A percentile compares a stretch with the other conserved stretches of the same genome.
These are phyloP conservation scores for Tridacna crocea DNA, from an alignment of 2,888 invertebrate genomes.

Conservation along the genomic window DNA sequence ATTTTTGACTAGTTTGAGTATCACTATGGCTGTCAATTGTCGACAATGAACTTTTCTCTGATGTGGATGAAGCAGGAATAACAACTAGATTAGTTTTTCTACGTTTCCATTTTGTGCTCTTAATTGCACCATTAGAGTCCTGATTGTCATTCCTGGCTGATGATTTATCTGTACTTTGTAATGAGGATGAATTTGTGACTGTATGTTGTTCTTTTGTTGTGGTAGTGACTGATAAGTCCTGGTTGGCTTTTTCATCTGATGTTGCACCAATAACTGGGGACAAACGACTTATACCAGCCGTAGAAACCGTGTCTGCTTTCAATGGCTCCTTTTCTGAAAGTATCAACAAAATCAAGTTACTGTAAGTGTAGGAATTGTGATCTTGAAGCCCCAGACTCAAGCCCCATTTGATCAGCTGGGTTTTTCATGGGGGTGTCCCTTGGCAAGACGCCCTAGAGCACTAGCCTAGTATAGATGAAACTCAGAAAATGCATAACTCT, in stretches of 20 bases:
- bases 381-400: no score
- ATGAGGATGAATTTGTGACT: background rate
- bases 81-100: slow-evolving; percentile 38
- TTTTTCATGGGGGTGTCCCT: no score
- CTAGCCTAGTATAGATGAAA: no score
- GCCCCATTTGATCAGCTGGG: no score
- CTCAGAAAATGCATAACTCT: no score
- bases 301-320: background rate
- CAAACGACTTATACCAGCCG: background rate
- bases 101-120: slow-evolving; percentile 44
- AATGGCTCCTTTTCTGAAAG: background rate
- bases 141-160: background rate
- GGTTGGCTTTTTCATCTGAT: background rate
- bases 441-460: no score
- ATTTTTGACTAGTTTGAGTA: background rate
- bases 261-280: background rate
- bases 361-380: no score
- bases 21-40: background rate
- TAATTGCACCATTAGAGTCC: slow-evolving; percentile 11
- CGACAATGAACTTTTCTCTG: background rate
- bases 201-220: background rate
- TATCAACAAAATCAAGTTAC: no score
- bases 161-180: background rate
- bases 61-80: background rate
- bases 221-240: background rate